phyloP scores from a whole-genome alignment of 1,140 invertebrate genomes.

The Chironomus tepperi region DNA sequence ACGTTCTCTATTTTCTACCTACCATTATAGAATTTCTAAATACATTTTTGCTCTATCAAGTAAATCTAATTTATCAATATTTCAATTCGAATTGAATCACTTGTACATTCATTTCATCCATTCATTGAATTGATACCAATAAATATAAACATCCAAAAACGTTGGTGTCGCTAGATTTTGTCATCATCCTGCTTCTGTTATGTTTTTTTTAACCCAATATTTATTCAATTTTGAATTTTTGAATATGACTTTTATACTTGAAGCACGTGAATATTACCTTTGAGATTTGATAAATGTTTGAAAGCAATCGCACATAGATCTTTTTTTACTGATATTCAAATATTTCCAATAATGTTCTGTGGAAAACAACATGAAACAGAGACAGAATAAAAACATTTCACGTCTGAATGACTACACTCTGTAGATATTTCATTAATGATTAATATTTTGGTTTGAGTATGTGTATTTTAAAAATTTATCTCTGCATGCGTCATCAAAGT shows the following conservation, averaged over 20 bases:
- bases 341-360: too few relatives aligned
- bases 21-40: neutral
- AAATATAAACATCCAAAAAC: neutral
- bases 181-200: neutral
- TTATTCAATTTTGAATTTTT: neutral
- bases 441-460: too few relatives aligned
- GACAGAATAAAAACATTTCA: too few relatives aligned
- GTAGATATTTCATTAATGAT: too few relatives aligned
- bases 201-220: neutral
- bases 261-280: neutral
- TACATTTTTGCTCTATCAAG: neutral
- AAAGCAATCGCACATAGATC: too few relatives aligned
- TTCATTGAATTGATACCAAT: neutral
- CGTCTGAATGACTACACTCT: too few relatives aligned
- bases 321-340: too few relatives aligned
- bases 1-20: neutral
- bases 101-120: neutral
- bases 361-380: too few relatives aligned
- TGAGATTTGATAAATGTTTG: neutral
- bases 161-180: neutral
- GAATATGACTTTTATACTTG: constrained; percentile 1
- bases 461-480: too few relatives aligned
- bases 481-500: too few relatives aligned
- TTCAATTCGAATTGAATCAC: constrained; percentile 1
- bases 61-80: constrained; percentile 10